These are phyloP conservation scores for Hydrolagus colliei DNA, from an alignment of 2,797 vertebrate species.

Conservation along the genomic window DNA sequence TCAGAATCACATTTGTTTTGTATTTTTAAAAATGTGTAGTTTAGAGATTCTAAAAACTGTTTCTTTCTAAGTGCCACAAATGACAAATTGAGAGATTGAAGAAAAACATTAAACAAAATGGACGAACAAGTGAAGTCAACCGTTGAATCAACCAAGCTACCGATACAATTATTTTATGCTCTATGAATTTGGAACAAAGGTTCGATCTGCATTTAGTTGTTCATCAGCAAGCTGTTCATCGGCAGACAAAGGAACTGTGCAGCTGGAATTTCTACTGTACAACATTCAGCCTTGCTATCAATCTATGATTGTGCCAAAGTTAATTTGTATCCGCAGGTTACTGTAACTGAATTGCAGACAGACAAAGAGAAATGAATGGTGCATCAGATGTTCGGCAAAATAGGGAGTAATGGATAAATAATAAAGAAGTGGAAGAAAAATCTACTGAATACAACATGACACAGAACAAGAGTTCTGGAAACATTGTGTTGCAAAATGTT, in stretches of 20 bases:
- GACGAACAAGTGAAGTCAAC: background rate
- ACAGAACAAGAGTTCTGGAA: conserved; percentile 14
- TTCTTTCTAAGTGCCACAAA: too few relatives aligned
- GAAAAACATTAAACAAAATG: background rate
- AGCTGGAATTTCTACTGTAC: background rate
- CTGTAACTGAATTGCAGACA: conserved; percentile 16
- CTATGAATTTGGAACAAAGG: background rate
- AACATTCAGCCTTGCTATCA: too few relatives aligned
- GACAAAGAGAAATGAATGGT: conserved; percentile 11
- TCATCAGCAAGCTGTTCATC: background rate
- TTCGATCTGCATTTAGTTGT: background rate
- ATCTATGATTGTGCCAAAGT: conserved; percentile 7
- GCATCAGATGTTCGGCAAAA: background rate
- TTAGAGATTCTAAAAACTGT: too few relatives aligned
- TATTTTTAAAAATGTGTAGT: too few relatives aligned
- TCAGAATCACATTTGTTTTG: too few relatives aligned
- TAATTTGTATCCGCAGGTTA: background rate
- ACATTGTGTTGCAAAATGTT: background rate
- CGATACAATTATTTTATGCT: background rate
- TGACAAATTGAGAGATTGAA: background rate
- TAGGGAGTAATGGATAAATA: conserved; percentile 11
- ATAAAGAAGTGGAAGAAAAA: background rate
- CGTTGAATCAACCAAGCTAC: background rate
- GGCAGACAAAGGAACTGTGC: background rate
- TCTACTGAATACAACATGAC: conserved; percentile 18